Percentiles rank a stretch among this genome's conserved stretches.
phyloP scores from a whole-genome alignment of 2,888 invertebrate species.

The Oeneis ivallda region DNA sequence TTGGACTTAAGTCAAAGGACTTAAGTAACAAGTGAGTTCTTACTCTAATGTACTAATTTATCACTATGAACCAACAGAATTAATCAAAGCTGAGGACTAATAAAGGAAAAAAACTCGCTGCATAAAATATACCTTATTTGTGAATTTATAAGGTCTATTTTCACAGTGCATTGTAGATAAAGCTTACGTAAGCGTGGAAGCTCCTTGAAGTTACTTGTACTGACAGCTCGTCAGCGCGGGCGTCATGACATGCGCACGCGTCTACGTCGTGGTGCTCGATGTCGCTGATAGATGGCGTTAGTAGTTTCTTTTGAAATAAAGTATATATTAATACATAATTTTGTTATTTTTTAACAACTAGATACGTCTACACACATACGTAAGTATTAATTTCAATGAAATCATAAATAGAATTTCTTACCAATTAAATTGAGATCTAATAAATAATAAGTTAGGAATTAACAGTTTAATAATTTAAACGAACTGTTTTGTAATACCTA shows the following conservation, averaged over 20 bases:
- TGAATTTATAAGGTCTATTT: not conserved
- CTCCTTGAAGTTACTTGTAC: constrained; percentile 20
- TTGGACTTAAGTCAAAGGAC: not conserved
- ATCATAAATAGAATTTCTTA: too few species aligned
- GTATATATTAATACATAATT: not conserved
- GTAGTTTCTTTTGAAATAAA: constrained; percentile 37
- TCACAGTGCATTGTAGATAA: not conserved
- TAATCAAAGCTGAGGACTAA: not conserved
- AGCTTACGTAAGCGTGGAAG: constrained; percentile 25
- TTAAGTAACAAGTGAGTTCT: not conserved
- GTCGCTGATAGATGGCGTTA: constrained; percentile 58
- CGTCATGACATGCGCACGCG: constrained; percentile 44
- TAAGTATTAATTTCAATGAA: too few species aligned
- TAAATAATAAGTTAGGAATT: too few species aligned
- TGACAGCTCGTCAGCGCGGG: constrained; percentile 34
- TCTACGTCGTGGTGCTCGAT: constrained; percentile 50
- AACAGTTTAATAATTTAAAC: too few species aligned
- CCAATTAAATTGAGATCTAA: too few species aligned
- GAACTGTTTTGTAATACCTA: too few species aligned
- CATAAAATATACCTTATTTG: not conserved
- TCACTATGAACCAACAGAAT: not conserved
- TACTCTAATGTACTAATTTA: constrained; percentile 1
- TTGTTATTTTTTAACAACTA: too few species aligned
- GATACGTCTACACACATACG: too few species aligned
- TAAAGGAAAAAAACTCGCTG: not conserved